These are phyloP conservation scores for Channa maculata DNA, from an alignment of 2,113 vertebrate species.

Conservation along the genomic window DNA sequence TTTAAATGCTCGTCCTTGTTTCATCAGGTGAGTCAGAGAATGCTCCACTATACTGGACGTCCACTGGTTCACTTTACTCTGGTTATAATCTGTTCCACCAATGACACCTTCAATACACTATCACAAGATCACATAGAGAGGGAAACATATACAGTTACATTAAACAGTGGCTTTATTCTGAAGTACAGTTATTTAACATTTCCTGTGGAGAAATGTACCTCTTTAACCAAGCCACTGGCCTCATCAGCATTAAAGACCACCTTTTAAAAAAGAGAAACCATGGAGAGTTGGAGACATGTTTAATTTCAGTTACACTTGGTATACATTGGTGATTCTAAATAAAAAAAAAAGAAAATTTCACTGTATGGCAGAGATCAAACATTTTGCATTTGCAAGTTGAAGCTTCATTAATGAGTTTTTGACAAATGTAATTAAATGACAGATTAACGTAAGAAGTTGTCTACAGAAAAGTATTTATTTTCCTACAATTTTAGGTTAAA, in stretches of 20 bases:
- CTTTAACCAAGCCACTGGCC: slow-evolving; percentile 78
- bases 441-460: too few species aligned
- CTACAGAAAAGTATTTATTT: too few species aligned
- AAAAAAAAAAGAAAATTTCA: too few species aligned
- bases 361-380: too few species aligned
- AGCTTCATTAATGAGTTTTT: too few species aligned
- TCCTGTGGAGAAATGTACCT: slow-evolving; percentile 64
- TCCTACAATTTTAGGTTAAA: too few species aligned
- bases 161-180: not conserved
- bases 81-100: slow-evolving; percentile 93
- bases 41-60: slow-evolving; percentile 95
- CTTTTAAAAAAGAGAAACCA: slow-evolving; percentile 51
- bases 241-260: slow-evolving; percentile 81
- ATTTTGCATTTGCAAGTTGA: too few species aligned
- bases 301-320: not conserved
- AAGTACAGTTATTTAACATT: not conserved
- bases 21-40: slow-evolving; percentile 92
- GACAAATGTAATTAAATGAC: too few species aligned
- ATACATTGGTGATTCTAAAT: not conserved
- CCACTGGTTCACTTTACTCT: slow-evolving; percentile 96
- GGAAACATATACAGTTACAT: not conserved
- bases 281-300: not conserved
- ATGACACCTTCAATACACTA: slow-evolving; percentile 94
- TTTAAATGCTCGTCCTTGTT: slow-evolving; percentile 94
- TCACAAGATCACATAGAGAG: slow-evolving; percentile 48